Evolutionary conservation across 2,888 invertebrate genomes (phyloP).

Genomic region (Xanthostigma xanthostigma): DNA sequence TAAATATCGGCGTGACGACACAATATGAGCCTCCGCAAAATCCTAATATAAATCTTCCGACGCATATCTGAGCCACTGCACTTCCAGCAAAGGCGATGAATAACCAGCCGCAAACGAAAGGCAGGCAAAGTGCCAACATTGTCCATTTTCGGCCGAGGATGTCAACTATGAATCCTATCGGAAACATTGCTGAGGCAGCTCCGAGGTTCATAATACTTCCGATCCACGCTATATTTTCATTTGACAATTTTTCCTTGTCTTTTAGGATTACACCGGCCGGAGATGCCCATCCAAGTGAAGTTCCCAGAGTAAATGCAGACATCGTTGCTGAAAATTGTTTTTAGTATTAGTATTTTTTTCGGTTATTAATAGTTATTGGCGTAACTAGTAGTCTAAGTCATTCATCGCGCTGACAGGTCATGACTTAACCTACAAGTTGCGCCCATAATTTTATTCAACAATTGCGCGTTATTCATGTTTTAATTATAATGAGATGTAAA

Average conservation of each 20-base stretch:
- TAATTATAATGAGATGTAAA: too few species aligned
- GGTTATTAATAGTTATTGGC: not conserved
- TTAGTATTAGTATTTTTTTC: too few species aligned
- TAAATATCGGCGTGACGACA: conserved; percentile 68
- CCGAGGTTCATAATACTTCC: conserved; percentile 20
- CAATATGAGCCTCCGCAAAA: conserved; percentile 48
- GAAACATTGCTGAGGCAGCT: conserved; percentile 19
- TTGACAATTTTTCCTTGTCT: conserved; percentile 9
- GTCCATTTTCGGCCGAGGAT: conserved; percentile 17
- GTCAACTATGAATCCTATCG: conserved; percentile 18
- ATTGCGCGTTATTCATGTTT: too few species aligned
- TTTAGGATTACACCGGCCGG: conserved; percentile 27
- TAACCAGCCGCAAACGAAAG: conserved; percentile 18
- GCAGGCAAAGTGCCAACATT: conserved; percentile 16
- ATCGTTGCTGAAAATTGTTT: conserved; percentile 8
- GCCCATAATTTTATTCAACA: too few species aligned
- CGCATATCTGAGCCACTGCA: conserved; percentile 10
- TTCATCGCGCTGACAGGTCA: too few species aligned
- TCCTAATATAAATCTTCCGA: conserved; percentile 26
- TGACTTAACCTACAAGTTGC: too few species aligned
- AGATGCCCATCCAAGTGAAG: conserved; percentile 31
- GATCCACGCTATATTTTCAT: conserved; percentile 17
- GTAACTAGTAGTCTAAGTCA: too few species aligned
- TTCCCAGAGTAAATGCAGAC: conserved; percentile 26
- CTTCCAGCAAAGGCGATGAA: conserved; percentile 12